These are phyloP conservation scores for Bactericera cockerelli DNA, from an alignment of 1,140 invertebrate species.

Conservation along the genomic window DNA sequence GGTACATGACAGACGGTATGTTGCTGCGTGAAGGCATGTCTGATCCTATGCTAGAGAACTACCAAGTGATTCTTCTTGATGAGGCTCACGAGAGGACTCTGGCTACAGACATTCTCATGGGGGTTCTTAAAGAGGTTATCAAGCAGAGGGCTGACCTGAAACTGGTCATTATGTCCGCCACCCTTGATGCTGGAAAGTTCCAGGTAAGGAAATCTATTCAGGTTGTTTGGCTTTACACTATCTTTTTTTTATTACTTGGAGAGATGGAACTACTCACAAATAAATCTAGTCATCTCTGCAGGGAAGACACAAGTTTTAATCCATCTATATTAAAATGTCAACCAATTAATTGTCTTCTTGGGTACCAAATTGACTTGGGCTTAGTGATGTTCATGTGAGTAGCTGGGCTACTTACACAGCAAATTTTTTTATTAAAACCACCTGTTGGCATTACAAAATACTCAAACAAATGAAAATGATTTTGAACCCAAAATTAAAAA, in stretches of 20 bases:
- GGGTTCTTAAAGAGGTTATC: slow-evolving; percentile 92
- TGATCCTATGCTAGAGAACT: slow-evolving; percentile 91
- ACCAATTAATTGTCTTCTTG: too few relatives aligned
- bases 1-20: slow-evolving; percentile 99
- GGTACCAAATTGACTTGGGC: too few relatives aligned
- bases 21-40: slow-evolving; percentile 97
- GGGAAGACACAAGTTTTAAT: too few relatives aligned
- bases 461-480: too few relatives aligned
- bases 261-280: too few relatives aligned
- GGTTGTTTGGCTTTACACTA: not conserved
- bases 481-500: too few relatives aligned
- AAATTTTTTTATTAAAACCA: too few relatives aligned
- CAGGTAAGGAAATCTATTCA: slow-evolving; percentile 42
- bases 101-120: slow-evolving; percentile 98
- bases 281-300: too few relatives aligned
- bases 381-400: too few relatives aligned
- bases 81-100: slow-evolving; percentile 98
- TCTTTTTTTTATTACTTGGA: not conserved
- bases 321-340: too few relatives aligned
- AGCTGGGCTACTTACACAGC: too few relatives aligned
- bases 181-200: slow-evolving; percentile 98
- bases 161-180: slow-evolving; percentile 98
- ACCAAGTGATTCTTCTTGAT: slow-evolving; percentile 91
- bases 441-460: too few relatives aligned
- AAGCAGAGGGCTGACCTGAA: slow-evolving; percentile 89